Conservation (phyloP, 2,888 invertebrate species). For the Mythimna albipuncta region DNA sequence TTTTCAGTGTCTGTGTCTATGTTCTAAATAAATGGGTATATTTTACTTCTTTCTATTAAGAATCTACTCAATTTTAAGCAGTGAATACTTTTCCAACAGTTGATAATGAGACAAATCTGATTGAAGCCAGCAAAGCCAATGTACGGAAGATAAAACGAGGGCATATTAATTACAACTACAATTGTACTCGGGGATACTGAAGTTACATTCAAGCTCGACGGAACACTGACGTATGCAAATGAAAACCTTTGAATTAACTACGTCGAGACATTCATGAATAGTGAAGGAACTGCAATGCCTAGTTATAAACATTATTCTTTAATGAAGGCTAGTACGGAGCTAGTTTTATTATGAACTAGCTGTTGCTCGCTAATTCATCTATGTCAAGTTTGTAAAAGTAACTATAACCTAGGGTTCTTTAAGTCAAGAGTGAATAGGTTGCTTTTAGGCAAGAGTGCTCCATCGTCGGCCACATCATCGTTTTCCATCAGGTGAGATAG, state of each 20-base stretch:
- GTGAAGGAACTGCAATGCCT: not conserved
- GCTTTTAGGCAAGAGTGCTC: no score
- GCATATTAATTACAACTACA: constrained; percentile 18
- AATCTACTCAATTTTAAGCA: not conserved
- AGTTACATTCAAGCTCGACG: constrained; percentile 12
- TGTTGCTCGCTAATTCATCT: no score
- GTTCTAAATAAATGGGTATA: no score
- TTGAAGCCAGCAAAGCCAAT: not conserved
- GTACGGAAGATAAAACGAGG: not conserved
- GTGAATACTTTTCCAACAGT: not conserved
- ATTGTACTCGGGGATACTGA: constrained; percentile 13
- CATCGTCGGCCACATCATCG: no score
- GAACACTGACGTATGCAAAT: constrained; percentile 14
- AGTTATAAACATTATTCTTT: not conserved
- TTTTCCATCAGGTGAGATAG: no score
- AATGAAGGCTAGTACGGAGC: no score
- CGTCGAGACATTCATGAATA: constrained; percentile 19
- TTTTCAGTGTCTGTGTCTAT: no score
- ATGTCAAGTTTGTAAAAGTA: no score
- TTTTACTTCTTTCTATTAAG: no score
- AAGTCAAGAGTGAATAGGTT: no score
- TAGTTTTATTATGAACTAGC: no score
- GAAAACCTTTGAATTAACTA: constrained; percentile 18
- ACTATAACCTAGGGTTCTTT: no score
- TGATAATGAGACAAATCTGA: not conserved